Evolutionary conservation across 2,113 vertebrate species (phyloP).

Genomic region (Ceuthmochares aereus): DNA sequence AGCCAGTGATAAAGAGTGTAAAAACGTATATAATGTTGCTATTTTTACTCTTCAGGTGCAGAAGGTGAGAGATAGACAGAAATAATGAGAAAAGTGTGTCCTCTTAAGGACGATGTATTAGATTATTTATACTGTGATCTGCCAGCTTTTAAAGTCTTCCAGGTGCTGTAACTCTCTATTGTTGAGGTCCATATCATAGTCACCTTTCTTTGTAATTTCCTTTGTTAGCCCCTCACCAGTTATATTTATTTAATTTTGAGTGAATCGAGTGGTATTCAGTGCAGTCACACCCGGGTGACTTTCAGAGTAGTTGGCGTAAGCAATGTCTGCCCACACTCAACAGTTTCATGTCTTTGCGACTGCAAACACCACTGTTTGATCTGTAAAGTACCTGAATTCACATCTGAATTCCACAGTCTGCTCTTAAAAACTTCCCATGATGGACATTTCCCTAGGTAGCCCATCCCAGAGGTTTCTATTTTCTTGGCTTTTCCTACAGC

Average conservation of each 20-base stretch:
- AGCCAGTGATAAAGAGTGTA: neutral
- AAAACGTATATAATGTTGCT: neutral
- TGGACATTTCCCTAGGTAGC: neutral
- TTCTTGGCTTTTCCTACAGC: neutral
- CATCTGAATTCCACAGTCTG: neutral
- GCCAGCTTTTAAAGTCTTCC: neutral
- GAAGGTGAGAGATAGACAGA: neutral
- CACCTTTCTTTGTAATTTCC: neutral
- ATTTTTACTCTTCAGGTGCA: neutral
- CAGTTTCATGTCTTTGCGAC: neutral
- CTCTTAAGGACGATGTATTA: neutral
- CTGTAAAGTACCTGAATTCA: neutral
- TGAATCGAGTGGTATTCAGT: neutral
- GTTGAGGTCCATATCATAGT: neutral
- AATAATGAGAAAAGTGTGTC: neutral
- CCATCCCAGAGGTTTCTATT: neutral
- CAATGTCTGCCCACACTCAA: neutral
- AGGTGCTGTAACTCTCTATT: neutral
- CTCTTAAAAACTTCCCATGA: neutral
- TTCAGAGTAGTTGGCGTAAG: neutral
- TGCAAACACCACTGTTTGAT: neutral
- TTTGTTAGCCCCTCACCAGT: neutral
- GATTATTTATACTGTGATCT: neutral
- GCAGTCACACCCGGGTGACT: neutral
- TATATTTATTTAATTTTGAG: neutral